Evolutionary conservation across 2,888 invertebrate species (phyloP).

Genomic region (Tetropium fuscum): DNA sequence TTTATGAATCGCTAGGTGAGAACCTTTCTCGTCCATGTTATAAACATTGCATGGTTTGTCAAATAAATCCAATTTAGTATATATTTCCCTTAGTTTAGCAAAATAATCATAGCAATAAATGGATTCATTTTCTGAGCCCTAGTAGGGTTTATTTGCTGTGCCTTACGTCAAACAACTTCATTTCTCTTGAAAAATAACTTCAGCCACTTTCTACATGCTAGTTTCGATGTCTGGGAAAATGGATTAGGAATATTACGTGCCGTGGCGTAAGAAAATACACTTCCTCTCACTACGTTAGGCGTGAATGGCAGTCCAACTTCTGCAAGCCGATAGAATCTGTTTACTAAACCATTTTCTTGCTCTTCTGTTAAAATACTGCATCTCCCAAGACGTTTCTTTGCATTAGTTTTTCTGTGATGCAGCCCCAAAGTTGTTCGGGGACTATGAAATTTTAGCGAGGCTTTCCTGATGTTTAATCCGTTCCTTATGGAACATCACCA

Average conservation of each 20-base stretch:
- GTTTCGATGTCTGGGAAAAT: conserved; percentile 30
- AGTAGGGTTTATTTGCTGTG: conserved; percentile 51
- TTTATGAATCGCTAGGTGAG: conserved; percentile 51
- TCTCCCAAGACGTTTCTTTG: conserved; percentile 16
- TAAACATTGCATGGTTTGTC: conserved; percentile 48
- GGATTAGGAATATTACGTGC: conserved; percentile 28
- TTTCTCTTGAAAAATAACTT: conserved; percentile 42
- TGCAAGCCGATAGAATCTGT: conserved; percentile 32
- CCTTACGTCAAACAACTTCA: conserved; percentile 44
- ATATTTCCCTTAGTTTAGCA: conserved; percentile 41
- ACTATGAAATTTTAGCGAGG: background rate
- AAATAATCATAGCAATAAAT: conserved; percentile 49
- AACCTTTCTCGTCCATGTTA: conserved; percentile 55
- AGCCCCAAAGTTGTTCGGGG: background rate
- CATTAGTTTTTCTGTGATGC: conserved; percentile 16
- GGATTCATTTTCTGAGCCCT: conserved; percentile 49
- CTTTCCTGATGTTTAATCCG: background rate
- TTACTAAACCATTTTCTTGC: conserved; percentile 36
- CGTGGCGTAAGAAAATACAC: too few species aligned
- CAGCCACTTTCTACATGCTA: conserved; percentile 44
- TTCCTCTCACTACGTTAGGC: conserved; percentile 31
- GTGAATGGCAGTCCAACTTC: conserved; percentile 36
- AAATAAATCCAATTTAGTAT: conserved; percentile 40
- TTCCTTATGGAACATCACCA: background rate
- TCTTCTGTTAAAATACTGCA: conserved; percentile 21